These are phyloP conservation scores for Bradynema listronoti DNA, from an alignment of 1,140 invertebrate genomes.

Conservation along the genomic window DNA sequence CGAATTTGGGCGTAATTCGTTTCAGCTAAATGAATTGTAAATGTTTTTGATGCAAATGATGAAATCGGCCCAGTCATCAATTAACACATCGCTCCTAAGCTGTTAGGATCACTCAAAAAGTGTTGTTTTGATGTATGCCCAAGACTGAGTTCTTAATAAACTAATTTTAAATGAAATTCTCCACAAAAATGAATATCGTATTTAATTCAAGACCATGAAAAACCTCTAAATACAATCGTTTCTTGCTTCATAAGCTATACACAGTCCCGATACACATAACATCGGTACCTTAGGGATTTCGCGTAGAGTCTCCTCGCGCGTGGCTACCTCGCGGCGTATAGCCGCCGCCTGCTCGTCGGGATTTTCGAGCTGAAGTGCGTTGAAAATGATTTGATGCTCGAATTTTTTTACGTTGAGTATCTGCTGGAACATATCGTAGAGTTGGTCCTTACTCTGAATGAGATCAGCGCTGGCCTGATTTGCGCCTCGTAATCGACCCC, in stretches of 20 bases:
- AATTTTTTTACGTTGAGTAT: constrained; percentile 97
- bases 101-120: too few species aligned
- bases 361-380: constrained; percentile 93
- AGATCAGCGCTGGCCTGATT: constrained; percentile 76
- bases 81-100: too few species aligned
- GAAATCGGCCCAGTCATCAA: too few species aligned
- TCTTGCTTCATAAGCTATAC: too few species aligned
- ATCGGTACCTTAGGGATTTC: constrained; percentile 91
- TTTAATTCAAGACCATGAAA: too few species aligned
- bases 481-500: constrained; percentile 52
- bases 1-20: constrained; percentile 95
- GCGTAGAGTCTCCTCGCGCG: constrained; percentile 85
- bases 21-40: constrained; percentile 72
- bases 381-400: constrained; percentile 97
- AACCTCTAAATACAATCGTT: too few species aligned
- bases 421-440: constrained; percentile 99
- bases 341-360: constrained; percentile 98
- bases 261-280: too few species aligned
- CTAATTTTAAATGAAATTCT: too few species aligned
- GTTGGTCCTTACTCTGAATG: constrained; percentile 87
- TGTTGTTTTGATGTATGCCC: too few species aligned
- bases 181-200: too few species aligned
- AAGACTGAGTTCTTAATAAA: too few species aligned
- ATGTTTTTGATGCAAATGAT: too few species aligned
- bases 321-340: constrained; percentile 93